Evolutionary conservation across 23 tunicate genomes (phyloP).

Genomic region (Styela clava): DNA sequence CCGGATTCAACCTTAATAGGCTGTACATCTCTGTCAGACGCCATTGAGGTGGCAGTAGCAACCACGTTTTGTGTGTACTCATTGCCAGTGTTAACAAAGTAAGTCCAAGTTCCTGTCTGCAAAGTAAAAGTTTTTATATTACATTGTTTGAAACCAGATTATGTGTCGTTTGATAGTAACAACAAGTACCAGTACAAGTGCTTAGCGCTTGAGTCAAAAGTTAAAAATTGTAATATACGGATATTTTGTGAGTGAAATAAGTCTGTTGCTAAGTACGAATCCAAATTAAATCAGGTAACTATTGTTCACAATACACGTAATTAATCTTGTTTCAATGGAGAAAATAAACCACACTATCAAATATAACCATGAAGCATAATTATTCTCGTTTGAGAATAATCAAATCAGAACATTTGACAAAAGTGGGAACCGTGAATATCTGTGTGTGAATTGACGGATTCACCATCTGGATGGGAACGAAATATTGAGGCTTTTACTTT

Average conservation of each 20-base stretch:
- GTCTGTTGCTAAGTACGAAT: too few species aligned
- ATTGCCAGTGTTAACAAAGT: slow-evolving; percentile 37
- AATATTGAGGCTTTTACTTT: too few species aligned
- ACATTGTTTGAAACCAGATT: not conserved
- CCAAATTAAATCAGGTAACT: too few species aligned
- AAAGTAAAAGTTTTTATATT: not conserved
- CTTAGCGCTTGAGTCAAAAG: not conserved
- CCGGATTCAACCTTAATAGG: slow-evolving; percentile 64
- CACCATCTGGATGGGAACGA: too few species aligned
- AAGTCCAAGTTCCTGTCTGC: slow-evolving; percentile 48
- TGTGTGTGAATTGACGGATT: too few species aligned
- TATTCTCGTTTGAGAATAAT: too few species aligned
- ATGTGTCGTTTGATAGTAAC: not conserved
- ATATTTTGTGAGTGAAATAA: not conserved
- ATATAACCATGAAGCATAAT: too few species aligned
- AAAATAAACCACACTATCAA: too few species aligned
- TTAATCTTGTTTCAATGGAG: too few species aligned
- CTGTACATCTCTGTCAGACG: slow-evolving; percentile 21
- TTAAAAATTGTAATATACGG: not conserved
- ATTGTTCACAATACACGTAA: too few species aligned
- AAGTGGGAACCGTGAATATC: too few species aligned
- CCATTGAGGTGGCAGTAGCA: slow-evolving; percentile 56
- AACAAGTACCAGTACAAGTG: not conserved
- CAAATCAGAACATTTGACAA: too few species aligned
- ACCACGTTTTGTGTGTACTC: slow-evolving; percentile 34